Base-by-base conservation (phyloP, 37 sponge, comb jelly and placozoan species). In the Aplysina aerophoba region DNA sequence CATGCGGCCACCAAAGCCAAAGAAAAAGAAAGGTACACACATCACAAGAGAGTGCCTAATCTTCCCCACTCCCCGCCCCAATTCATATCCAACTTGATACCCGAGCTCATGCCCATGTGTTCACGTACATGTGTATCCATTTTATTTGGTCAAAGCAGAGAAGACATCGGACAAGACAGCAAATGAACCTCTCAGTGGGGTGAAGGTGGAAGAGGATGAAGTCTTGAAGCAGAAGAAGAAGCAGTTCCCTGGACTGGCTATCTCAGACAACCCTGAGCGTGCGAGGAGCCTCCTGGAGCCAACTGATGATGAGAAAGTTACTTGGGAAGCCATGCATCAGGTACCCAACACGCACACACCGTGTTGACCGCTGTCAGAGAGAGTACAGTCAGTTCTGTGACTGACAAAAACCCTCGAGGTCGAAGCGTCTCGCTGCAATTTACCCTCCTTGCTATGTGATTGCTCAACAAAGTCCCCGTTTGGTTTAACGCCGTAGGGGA, bases 191-290 rank as follows among this genome's bases (percentile, higher is more conserved):
- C 50, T 44, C 50, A 44, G 50, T 44, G 6, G 67, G 22, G 84
- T 36, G 41, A 69, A 65, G 54, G 69, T 67, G 44, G 21, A n/a
- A n/a, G n/a, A 38, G 6, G 71, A 39, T 44, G 33, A 30, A 30
- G 35, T 28, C 17, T 27, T 53, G 67, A 55, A 81, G 60, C 44
- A 85, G 69, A 89, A 61, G 84, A 90, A 66, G 65, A 82, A 89
- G 24, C 67, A 66, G 64, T 96, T 89, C 58, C 98, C 98, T 53
- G 98, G 92, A 0, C 87, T 97, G 27, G 89, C 89, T 59, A 86
- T 97, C 15, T 92, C 95, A 3, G 90, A 96, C 53, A 74, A 93
- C 40, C 64, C 60, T 16, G 69, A 80, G 20, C 16, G 60, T 25
- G 88, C 67, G 0, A 67, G 59, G 30, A 12, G 36, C 41, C 79